Evolutionary conservation across 2,888 invertebrate genomes (phyloP), one percentile per base, ranked within the genome.

Genomic region (Synergus japonicus): DNA sequence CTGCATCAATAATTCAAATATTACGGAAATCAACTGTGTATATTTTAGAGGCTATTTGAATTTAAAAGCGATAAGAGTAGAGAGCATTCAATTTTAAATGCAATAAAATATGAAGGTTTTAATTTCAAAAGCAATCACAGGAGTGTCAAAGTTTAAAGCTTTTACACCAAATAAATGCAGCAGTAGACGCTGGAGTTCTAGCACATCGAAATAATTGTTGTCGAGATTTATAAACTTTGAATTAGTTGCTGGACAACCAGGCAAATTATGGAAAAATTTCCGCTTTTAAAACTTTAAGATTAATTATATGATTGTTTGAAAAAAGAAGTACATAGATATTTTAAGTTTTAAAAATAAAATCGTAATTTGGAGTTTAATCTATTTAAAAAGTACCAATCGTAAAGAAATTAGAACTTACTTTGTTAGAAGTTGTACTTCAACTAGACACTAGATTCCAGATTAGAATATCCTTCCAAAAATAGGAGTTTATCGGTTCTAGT

Each of bases 381-480:
- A 37, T 37, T 5, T 37, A 37, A 5, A 37, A 37, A 37, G 37
- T 37, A 37, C 37, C 37, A 37, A 37, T 37, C 37, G 5, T 37
- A 37, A 37, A 37, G 37, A 37, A 37, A 37, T 37, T 37, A 37
- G 37, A 37, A 37, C 37, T 44, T 49, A 49, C n/a, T 13, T 65
- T 65, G 9, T 66, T 66, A 2, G 4, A 22, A 67, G 22, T 12
- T 22, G 67, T 1, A 44, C n/a, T 54, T 66, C 43, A 15, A 64
- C 37, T 41, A 41, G 64, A 15, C 37, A 2, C 64, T 64, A 54
- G 73, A 73, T 54, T 73, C 73, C n/a, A 41, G 73, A 37, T 37
- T 41, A 73, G 54, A 49, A 37, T 73, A 41, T 9, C 15, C 54
- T 54, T 73, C 54, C 54, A 73, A 37, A 41, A 73, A 73, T 73